A percentile compares a stretch with the other conserved stretches of the same genome.
Conservation (phyloP, 2,113 vertebrate species). For the Orthonyx spaldingii region DNA sequence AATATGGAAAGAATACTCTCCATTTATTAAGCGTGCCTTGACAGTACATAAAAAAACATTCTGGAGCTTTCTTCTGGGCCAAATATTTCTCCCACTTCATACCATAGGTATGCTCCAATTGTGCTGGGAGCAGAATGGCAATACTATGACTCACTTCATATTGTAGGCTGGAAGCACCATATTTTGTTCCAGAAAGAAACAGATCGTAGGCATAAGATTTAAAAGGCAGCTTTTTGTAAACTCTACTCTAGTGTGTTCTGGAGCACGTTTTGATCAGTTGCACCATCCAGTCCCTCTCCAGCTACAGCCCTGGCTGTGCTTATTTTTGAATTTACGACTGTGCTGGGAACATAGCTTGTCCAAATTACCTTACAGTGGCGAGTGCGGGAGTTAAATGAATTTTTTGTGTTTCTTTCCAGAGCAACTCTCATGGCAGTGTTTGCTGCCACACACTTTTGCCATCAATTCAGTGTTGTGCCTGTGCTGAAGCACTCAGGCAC, state of each 20-base stretch:
- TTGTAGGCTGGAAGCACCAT: background rate
- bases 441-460: background rate
- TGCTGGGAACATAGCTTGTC: background rate
- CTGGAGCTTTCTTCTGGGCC: constrained; percentile 30
- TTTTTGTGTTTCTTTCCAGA: constrained; percentile 6
- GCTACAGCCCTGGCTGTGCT: background rate
- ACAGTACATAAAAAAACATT: constrained; percentile 7
- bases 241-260: background rate
- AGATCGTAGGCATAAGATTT: background rate
- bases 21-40: constrained; percentile 40
- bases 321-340: constrained; percentile 15
- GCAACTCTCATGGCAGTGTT: background rate
- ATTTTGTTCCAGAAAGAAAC: constrained; percentile 34
- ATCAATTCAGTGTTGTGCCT: background rate
- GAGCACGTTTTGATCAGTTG: background rate
- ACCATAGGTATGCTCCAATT: constrained; percentile 49
- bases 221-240: constrained; percentile 29
- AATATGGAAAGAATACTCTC: constrained; percentile 37
- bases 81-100: constrained; percentile 45
- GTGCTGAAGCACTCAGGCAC: background rate
- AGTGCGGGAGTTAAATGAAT: background rate
- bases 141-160: background rate
- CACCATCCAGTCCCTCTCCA: background rate
- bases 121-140: constrained; percentile 45
- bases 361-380: constrained; percentile 2